These are phyloP conservation scores for Gavialis gangeticus DNA, from an alignment of 2,113 vertebrate genomes.

Conservation along the genomic window DNA sequence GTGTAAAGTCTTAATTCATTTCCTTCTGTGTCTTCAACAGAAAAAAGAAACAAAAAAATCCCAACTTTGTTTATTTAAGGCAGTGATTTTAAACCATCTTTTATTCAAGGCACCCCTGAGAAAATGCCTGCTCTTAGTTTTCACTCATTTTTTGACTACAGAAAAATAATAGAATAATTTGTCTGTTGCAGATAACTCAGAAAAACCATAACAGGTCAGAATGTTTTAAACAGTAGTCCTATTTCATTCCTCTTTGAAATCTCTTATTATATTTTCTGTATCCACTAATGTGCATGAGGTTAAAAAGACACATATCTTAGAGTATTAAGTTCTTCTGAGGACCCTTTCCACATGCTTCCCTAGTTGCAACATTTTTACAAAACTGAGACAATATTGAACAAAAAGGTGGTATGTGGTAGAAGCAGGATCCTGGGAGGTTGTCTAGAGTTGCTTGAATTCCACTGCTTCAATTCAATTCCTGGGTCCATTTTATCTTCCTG, in stretches of 20 bases:
- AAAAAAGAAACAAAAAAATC: not conserved
- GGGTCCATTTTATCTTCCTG: constrained; percentile 81
- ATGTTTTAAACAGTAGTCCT: too few relatives aligned
- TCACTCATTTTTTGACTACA: too few relatives aligned
- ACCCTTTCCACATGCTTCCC: not conserved
- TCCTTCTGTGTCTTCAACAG: not conserved
- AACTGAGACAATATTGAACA: not conserved
- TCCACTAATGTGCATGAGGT: not conserved
- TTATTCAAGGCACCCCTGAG: too few relatives aligned
- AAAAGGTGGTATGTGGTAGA: not conserved
- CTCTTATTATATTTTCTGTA: not conserved
- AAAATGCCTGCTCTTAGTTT: too few relatives aligned
- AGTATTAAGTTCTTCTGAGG: not conserved
- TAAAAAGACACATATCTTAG: not conserved
- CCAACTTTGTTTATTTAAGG: too few relatives aligned
- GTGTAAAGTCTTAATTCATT: not conserved
- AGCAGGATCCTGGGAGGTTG: not conserved
- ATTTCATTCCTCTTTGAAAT: too few relatives aligned
- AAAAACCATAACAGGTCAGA: too few relatives aligned
- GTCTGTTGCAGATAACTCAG: too few relatives aligned
- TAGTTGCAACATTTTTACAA: not conserved
- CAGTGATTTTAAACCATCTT: too few relatives aligned
- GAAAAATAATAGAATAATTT: too few relatives aligned
- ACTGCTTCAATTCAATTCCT: constrained; percentile 74
- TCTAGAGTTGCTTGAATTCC: constrained; percentile 53